Base-by-base conservation (phyloP, 2,888 invertebrate genomes). In the Andrena marginata region DNA sequence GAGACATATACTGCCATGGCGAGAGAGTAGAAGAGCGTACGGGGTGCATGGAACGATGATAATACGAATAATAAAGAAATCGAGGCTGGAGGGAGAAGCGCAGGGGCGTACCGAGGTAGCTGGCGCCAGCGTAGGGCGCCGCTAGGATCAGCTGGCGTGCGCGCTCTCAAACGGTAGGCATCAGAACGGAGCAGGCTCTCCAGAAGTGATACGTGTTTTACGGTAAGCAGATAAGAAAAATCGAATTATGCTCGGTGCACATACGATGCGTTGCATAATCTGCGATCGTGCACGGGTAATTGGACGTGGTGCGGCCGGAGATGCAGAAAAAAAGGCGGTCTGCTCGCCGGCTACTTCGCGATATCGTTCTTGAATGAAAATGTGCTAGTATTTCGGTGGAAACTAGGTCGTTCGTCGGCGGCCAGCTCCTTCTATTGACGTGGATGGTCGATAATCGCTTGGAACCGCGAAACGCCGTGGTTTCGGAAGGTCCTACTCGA, bases 161-260 rank as follows among this genome's bases (percentile, higher is more conserved):
- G 88, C 90, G 89, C 86, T 80, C 79, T 85, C 63, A 77, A 26
- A 56, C 82, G 16, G 64, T 59, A 75, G 67, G 64, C 74, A 64
- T n/a, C 70, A 77, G 77, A 78, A 77, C 62, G 73, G 72, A 72
- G 35, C 60, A 67, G 76, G 82, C 72, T 86, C 78, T 85, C 81
- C 87, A 88, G 87, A 85, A 74, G 85, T 86, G 84, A 77, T 68
- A 49, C 80, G 84, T 84, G 86, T 76, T 85, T 84, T 85, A 85
- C 90, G 89, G 88, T 90, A 90, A 90, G 91, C 85, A 76, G 84
- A 86, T 81, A 74, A 79, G 85, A 78, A 85, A 85, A 85, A 82
- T 8, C 42, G 23, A 26, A 26, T 86, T 73, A 83, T 82, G 77
- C 74, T 68, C 64, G 51, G 54, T 85, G 73, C 67, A 13, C 56